These are phyloP conservation scores for Phocoena phocoena DNA, from an alignment of 2,113 vertebrate genomes.

Conservation along the genomic window DNA sequence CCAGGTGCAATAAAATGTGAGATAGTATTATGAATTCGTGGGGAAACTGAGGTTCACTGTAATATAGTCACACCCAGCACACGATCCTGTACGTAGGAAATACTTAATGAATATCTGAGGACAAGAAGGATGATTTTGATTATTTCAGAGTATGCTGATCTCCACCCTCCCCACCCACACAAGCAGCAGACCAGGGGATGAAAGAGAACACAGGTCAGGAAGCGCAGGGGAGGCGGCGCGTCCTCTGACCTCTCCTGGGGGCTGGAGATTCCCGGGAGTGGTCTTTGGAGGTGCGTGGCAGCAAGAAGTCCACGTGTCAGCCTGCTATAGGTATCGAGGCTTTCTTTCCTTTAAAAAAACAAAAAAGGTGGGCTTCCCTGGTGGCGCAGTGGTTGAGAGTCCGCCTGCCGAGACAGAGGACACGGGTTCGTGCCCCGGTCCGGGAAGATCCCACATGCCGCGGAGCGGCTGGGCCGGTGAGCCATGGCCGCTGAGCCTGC, in stretches of 20 bases:
- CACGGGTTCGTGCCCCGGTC: too few species aligned
- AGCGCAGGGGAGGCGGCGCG: rapidly evolving
- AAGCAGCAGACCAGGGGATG: neutral
- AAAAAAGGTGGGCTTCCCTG: neutral
- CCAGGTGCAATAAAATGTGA: neutral
- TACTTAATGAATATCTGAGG: neutral
- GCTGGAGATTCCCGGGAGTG: neutral
- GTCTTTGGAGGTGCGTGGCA: neutral
- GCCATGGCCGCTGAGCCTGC: too few species aligned
- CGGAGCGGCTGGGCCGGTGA: too few species aligned
- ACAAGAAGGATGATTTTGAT: neutral
- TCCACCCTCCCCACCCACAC: too few species aligned
- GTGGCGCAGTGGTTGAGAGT: too few species aligned
- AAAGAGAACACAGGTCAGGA: neutral
- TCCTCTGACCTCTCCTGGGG: neutral
- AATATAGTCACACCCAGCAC: neutral
- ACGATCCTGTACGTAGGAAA: neutral
- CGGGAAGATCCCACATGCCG: too few species aligned
- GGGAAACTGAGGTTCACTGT: neutral
- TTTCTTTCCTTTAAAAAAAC: neutral
- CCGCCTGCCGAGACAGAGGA: too few species aligned
- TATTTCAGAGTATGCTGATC: neutral
- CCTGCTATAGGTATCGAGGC: neutral
- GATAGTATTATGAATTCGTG: neutral
- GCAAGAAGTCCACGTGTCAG: neutral